Percentiles rank a stretch among this genome's conserved stretches.
Conservation (phyloP, 2,113 vertebrate species). For the Progne subis region DNA sequence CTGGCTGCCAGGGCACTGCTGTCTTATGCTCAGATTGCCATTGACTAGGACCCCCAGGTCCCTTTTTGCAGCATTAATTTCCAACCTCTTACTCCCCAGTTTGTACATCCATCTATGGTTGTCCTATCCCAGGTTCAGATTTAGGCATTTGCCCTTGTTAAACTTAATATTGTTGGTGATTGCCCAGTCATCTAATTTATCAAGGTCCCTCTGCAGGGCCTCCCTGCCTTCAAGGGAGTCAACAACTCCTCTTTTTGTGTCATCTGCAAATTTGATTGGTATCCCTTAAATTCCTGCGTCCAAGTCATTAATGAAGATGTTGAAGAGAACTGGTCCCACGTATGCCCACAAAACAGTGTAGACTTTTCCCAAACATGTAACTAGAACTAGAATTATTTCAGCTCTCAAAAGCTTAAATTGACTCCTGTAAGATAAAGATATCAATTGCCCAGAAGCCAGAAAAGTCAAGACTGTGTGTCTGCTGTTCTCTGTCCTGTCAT, state of each 20-base stretch:
- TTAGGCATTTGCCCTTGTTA: neutral
- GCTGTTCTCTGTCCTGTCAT: neutral
- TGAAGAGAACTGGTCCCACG: neutral
- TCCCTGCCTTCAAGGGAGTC: neutral
- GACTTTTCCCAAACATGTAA: neutral
- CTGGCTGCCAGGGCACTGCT: neutral
- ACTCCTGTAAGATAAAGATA: neutral
- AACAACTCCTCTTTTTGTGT: neutral
- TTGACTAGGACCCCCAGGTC: rapidly evolving
- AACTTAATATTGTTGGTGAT: neutral
- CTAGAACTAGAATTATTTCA: neutral
- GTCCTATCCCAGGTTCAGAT: neutral
- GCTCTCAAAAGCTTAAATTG: neutral
- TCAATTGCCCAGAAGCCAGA: neutral
- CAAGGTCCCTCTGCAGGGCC: neutral
- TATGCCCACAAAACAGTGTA: neutral
- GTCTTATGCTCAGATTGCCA: neutral
- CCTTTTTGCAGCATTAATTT: neutral
- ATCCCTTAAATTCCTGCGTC: neutral
- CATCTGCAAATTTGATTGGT: neutral
- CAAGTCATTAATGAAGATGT: neutral
- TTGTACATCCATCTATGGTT: neutral
- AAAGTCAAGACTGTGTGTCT: neutral
- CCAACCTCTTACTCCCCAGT: neutral
- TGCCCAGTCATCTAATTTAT: neutral